Percentiles rank a stretch among this genome's conserved stretches.
Evolutionary conservation across 2,888 invertebrate species (phyloP).

Genomic region (Allacma fusca): DNA sequence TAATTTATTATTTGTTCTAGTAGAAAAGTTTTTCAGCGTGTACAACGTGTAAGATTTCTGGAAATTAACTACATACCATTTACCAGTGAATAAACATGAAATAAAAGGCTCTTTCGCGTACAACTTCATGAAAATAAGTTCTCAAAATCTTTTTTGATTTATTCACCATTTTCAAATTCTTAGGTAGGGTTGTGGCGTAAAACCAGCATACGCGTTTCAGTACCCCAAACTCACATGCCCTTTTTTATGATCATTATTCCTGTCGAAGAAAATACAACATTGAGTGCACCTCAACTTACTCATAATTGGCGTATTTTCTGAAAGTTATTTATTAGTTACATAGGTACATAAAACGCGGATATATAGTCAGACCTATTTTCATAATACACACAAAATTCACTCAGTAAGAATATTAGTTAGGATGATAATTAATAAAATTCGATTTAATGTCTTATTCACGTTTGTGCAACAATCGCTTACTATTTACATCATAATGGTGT

Average conservation of each 20-base stretch:
- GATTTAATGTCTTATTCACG: background rate
- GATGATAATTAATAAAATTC: background rate
- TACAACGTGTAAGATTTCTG: background rate
- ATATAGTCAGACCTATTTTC: too few relatives aligned
- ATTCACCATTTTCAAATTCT: background rate
- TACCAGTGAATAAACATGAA: background rate
- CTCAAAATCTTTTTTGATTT: background rate
- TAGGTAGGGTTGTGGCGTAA: background rate
- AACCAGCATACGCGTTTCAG: background rate
- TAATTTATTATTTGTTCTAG: conserved; percentile 6
- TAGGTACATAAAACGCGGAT: too few relatives aligned
- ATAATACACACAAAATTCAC: too few relatives aligned
- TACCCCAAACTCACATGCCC: background rate
- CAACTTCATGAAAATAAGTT: background rate
- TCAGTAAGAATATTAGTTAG: background rate
- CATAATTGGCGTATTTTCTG: too few relatives aligned
- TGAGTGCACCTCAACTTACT: too few relatives aligned
- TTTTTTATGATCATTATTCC: background rate
- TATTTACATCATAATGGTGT: background rate
- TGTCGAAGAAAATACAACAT: too few relatives aligned
- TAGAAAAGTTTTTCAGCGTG: background rate
- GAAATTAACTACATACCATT: background rate
- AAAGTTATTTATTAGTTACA: too few relatives aligned
- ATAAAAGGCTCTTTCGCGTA: background rate
- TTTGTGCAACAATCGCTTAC: too few relatives aligned